A percentile compares a stretch with the other conserved stretches of the same genome.
phyloP scores from a whole-genome alignment of 2,113 vertebrate species.

The Perca fluviatilis region DNA sequence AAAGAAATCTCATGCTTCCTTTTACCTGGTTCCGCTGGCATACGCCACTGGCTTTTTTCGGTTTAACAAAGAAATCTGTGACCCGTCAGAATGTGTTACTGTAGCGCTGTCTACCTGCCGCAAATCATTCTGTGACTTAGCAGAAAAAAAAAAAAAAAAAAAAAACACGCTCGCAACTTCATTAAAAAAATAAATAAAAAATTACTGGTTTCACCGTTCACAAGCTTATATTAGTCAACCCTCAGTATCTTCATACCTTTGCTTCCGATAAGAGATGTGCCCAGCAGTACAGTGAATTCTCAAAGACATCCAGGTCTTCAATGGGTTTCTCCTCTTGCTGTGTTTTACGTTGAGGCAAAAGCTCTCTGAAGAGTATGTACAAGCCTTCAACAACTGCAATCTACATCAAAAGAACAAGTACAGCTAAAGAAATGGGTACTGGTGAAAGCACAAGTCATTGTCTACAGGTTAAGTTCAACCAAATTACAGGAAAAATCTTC shows the following conservation, averaged over 20 bases:
- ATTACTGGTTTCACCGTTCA: background rate
- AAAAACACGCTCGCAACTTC: background rate
- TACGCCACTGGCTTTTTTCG: no score
- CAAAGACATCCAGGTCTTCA: conserved; percentile 74
- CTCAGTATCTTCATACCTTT: conserved; percentile 19
- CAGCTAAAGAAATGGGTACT: rapidly evolving
- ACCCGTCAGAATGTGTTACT: no score
- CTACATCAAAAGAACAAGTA: conserved; percentile 45
- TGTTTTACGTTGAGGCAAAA: conserved; percentile 60
- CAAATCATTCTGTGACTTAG: no score
- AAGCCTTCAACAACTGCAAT: conserved; percentile 75
- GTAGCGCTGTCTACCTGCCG: no score
- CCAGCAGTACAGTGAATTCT: conserved; percentile 74
- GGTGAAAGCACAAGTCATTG: background rate
- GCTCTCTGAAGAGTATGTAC: conserved; percentile 76
- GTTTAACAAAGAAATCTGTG: no score
- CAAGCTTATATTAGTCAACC: background rate
- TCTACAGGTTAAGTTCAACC: background rate
- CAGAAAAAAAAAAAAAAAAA: no score
- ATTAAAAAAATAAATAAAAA: background rate
- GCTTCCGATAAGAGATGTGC: conserved; percentile 60
- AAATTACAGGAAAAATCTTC: background rate
- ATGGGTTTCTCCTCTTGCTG: conserved; percentile 28
- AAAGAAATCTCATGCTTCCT: no score
- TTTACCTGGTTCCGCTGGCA: no score